A percentile compares a stretch with the other conserved stretches of the same genome.
phyloP scores from a whole-genome alignment of 2,113 vertebrate species.

The Gasterosteus nipponicus region DNA sequence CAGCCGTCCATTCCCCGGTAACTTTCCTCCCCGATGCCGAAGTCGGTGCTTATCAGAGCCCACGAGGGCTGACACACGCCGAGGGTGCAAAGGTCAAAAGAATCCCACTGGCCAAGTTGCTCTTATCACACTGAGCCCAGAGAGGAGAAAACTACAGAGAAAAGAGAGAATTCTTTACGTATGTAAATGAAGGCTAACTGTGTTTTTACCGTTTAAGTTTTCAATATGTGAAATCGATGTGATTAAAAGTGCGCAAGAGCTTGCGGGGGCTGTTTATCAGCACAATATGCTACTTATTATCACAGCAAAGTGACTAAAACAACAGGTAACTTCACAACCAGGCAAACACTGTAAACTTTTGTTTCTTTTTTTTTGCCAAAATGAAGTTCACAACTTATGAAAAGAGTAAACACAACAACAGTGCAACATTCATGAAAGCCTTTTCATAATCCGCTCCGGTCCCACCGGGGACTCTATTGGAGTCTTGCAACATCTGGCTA shows the following conservation, averaged over 20 bases:
- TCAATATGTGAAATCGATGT: background rate
- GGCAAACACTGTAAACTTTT: background rate
- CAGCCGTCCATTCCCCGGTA: conserved; percentile 6
- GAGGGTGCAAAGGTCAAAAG: conserved; percentile 52
- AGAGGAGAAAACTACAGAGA: conserved; percentile 15
- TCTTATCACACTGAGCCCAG: conserved; percentile 39
- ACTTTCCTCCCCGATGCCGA: conserved; percentile 22
- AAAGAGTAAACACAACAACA: conserved; percentile 49
- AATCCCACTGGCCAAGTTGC: conserved; percentile 32
- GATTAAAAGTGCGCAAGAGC: background rate
- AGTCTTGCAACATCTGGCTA: conserved; percentile 74
- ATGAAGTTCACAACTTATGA: conserved; percentile 47
- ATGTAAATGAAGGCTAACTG: background rate
- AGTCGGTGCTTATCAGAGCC: conserved; percentile 50
- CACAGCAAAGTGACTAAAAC: background rate
- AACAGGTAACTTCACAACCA: background rate
- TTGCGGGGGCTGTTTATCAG: background rate
- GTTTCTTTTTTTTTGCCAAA: conserved; percentile 35
- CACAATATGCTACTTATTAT: background rate
- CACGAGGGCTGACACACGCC: conserved; percentile 21
- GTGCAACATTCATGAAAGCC: conserved; percentile 54
- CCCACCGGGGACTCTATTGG: conserved; percentile 61
- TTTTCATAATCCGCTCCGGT: conserved; percentile 63
- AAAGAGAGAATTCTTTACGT: conserved; percentile 4
- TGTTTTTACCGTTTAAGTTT: conserved; percentile 9